Evolutionary conservation across 2,888 invertebrate genomes (phyloP).

Genomic region (Brachypalpus laphriformis): DNA sequence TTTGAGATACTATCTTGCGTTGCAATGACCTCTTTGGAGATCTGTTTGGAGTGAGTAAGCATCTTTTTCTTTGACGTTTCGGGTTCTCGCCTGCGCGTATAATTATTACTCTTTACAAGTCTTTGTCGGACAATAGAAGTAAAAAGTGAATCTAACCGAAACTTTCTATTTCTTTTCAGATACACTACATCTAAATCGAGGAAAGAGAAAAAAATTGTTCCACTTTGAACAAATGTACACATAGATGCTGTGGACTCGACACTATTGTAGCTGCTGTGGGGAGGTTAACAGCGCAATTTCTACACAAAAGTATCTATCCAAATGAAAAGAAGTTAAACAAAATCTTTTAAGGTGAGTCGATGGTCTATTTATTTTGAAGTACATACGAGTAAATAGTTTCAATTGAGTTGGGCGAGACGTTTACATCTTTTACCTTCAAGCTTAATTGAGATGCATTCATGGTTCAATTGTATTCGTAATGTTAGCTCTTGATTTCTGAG

Average conservation of each 20-base stretch:
- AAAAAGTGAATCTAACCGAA: slow-evolving; percentile 17
- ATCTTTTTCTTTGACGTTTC: slow-evolving; percentile 7
- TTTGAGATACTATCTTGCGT: not conserved
- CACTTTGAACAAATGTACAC: slow-evolving; percentile 25
- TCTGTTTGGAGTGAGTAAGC: slow-evolving; percentile 13
- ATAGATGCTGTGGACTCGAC: slow-evolving; percentile 39
- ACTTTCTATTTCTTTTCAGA: slow-evolving; percentile 71
- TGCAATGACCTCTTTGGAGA: slow-evolving; percentile 32
- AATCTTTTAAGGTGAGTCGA: slow-evolving; percentile 43
- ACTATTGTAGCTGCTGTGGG: slow-evolving; percentile 17
- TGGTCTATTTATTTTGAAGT: not conserved
- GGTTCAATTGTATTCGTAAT: not conserved
- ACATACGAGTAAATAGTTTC: not conserved
- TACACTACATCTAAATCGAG: slow-evolving; percentile 41
- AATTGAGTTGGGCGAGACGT: not conserved
- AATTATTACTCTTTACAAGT: not conserved
- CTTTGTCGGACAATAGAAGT: slow-evolving; percentile 24
- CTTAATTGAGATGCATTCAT: not conserved
- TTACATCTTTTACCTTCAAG: not conserved
- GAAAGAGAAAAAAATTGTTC: slow-evolving; percentile 22
- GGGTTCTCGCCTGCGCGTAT: not conserved
- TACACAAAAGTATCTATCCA: slow-evolving; percentile 22
- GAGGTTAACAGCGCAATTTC: slow-evolving; percentile 24
- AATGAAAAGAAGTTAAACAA: slow-evolving; percentile 63
- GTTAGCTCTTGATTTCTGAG: no score